These are phyloP conservation scores for Kuschelorhynchus macadamiae DNA, from an alignment of 2,888 invertebrate genomes.

Conservation along the genomic window DNA sequence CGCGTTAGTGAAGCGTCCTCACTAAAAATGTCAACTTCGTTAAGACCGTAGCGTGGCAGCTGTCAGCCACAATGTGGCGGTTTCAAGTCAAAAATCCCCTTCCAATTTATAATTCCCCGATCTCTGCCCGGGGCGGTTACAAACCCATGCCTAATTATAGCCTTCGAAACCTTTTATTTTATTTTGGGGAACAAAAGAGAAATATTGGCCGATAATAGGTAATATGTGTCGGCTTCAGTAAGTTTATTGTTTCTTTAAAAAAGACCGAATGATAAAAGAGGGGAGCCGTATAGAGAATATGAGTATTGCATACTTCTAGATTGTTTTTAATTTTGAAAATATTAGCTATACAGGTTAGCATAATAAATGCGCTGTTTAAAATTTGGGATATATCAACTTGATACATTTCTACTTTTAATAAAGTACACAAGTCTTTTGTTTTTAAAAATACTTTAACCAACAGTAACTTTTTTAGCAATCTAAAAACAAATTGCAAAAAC, in stretches of 20 bases:
- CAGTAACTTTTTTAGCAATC: too few relatives aligned
- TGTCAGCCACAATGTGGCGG: conserved; percentile 69
- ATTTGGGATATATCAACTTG: too few relatives aligned
- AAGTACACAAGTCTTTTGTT: too few relatives aligned
- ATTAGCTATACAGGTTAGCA: too few relatives aligned
- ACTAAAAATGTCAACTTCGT: conserved; percentile 64
- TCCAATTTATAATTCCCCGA: conserved; percentile 67
- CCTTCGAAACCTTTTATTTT: conserved; percentile 60
- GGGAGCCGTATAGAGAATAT: too few relatives aligned
- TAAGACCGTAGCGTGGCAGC: conserved; percentile 67
- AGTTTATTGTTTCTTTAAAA: neutral
- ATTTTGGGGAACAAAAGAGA: conserved; percentile 50
- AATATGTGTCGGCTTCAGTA: neutral
- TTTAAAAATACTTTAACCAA: too few relatives aligned
- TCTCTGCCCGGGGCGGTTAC: conserved; percentile 34
- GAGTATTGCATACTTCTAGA: too few relatives aligned
- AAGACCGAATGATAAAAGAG: too few relatives aligned
- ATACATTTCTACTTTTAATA: too few relatives aligned
- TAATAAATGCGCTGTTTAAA: too few relatives aligned
- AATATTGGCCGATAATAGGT: conserved; percentile 12
- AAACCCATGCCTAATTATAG: conserved; percentile 63
- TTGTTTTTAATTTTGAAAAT: too few relatives aligned
- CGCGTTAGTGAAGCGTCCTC: conserved; percentile 6
- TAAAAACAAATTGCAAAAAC: too few relatives aligned
- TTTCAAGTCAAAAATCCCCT: conserved; percentile 68